Base-by-base conservation (phyloP, 1,140 invertebrate genomes). In the Drosophila rufa region DNA sequence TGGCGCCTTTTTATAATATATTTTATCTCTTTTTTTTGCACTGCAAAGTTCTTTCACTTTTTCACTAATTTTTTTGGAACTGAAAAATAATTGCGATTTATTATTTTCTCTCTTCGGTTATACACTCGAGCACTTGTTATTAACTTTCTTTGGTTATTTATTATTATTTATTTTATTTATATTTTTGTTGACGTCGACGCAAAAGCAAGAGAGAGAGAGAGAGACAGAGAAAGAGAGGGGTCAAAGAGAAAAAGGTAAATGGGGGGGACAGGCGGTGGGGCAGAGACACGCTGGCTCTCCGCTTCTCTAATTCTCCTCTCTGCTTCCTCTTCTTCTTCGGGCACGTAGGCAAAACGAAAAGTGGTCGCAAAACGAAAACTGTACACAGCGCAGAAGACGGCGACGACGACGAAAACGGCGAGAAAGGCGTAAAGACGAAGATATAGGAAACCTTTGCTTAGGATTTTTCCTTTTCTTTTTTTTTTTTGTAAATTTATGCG, bases 311-410 rank as follows among this genome's bases (percentile, higher is more conserved):
- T 56, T 56, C 55, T 43, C 46, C 64, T 48, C 55, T 58, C 57
- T 62, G 27, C 38, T 53, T 66, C 43, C 55, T 56, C 56, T 67
- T 60, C 43, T 51, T 57, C 55, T 60, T 55, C 46, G 50, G 80
- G 75, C 75, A 85, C 82, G 82, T 85, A 80, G 82, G 62, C 82
- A 85, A 78, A 73, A 77, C 57, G 60, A 64, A 85, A 77, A 67
- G 78, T 73, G 62, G 79, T 65, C 82, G 68, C 73, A 79, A 82
- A 77, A 79, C 67, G 71, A 61, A 79, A 82, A 86, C 82, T 85
- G 82, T 85, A 85, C 82, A 81, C 81, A 42, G 40, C 62, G 19
- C 59, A 62, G 40, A 62, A 73, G 71, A 58, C 27, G 22, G 22
- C 65, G 55, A 59, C 27, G 43, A 56, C 53, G 53, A 11, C 53